Conservation (phyloP, 2,888 invertebrate genomes). For the Pteria penguin region DNA sequence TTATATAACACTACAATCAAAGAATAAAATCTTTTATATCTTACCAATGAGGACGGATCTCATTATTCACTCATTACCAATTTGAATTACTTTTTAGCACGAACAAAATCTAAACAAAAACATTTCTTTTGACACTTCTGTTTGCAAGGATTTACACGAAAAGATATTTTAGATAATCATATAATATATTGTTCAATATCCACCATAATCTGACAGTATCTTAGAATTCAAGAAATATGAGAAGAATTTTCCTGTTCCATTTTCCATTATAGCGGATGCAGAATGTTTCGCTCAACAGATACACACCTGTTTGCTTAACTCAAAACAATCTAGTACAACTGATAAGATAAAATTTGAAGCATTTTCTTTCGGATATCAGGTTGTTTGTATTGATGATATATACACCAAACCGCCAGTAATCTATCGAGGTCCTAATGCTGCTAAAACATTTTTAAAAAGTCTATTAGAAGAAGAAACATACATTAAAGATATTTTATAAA, state of each 20-base stretch:
- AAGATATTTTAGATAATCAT: constrained; percentile 26
- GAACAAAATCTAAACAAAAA: too few relatives aligned
- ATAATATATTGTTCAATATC: constrained; percentile 18
- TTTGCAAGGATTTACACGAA: constrained; percentile 31
- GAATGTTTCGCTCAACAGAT: constrained; percentile 28
- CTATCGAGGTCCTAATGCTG: constrained; percentile 29
- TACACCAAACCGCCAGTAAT: constrained; percentile 30
- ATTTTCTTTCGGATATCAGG: constrained; percentile 37
- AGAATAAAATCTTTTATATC: constrained; percentile 8
- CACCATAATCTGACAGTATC: too few relatives aligned
- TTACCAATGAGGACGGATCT: background rate
- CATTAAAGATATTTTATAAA: constrained; percentile 24
- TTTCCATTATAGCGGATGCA: constrained; percentile 34
- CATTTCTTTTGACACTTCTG: too few relatives aligned
- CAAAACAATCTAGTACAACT: constrained; percentile 29
- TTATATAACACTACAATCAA: constrained; percentile 7
- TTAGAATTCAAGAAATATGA: constrained; percentile 27
- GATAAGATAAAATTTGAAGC: constrained; percentile 20
- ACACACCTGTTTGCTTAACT: constrained; percentile 23
- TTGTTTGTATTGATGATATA: constrained; percentile 24
- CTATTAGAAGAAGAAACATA: constrained; percentile 33
- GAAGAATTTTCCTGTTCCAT: constrained; percentile 26
- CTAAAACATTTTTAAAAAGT: constrained; percentile 23
- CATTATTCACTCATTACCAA: constrained; percentile 8
- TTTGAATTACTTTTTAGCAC: constrained; percentile 8